Conservation (phyloP, 2,888 invertebrate genomes). For the Lasiommata megera region DNA sequence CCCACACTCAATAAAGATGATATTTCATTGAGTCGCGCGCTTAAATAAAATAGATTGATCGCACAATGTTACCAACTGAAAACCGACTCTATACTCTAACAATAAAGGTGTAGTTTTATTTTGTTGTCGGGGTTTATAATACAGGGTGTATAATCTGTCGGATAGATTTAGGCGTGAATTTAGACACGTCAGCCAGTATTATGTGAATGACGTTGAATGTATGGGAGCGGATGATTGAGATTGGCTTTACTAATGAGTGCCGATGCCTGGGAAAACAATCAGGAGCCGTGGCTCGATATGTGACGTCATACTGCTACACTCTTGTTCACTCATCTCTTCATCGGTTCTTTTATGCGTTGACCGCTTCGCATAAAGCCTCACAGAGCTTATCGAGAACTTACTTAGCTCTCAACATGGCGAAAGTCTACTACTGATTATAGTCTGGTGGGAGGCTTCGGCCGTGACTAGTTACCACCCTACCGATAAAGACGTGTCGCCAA, state of each 20-base stretch:
- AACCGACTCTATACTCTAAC: conserved; percentile 25
- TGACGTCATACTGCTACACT: not conserved
- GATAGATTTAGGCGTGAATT: conserved; percentile 62
- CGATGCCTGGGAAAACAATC: conserved; percentile 26
- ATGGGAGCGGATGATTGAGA: conserved; percentile 30
- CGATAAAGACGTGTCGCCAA: too few species aligned
- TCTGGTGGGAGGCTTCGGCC: too few species aligned
- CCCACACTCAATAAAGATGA: conserved; percentile 19
- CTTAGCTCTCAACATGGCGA: too few species aligned
- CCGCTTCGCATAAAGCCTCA: too few species aligned
- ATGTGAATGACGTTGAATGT: conserved; percentile 29
- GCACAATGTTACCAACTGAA: conserved; percentile 6
- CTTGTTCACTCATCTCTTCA: too few species aligned
- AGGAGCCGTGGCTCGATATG: not conserved
- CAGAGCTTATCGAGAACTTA: too few species aligned
- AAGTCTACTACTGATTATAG: too few species aligned
- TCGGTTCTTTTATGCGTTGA: too few species aligned
- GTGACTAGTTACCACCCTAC: too few species aligned
- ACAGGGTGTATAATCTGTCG: conserved; percentile 44
- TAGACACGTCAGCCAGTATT: conserved; percentile 32
- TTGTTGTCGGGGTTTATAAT: conserved; percentile 14
- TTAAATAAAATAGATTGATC: conserved; percentile 16
- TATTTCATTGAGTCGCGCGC: conserved; percentile 5
- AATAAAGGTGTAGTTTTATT: conserved; percentile 26
- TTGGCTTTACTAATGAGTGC: conserved; percentile 21